Base-by-base conservation (phyloP, 2,888 invertebrate genomes). In the Scaptomyza parva region DNA sequence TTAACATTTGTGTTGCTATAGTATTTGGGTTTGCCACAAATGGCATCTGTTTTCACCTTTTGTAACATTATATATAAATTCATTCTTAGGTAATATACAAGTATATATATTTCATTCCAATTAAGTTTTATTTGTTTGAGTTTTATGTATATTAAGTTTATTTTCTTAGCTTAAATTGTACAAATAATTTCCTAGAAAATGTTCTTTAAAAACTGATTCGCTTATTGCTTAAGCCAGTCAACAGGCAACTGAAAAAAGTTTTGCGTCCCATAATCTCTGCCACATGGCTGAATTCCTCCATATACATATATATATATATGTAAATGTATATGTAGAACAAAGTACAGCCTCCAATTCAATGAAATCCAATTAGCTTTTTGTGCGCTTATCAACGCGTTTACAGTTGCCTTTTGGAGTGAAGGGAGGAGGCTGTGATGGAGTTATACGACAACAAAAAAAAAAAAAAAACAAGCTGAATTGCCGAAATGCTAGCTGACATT, bases 361-460 rank as follows among this genome's bases (percentile, higher is more conserved):
- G 68, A 63, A 87, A 87, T 86, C 76, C 80, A 85, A 87, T 85
- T 86, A 87, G 74, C 76, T 75, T 85, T 68, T 60, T 54, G 61
- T 44, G 69, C 58, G 71, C 71, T 82, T 85, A 83, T 78, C 86
- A 87, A 80, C 77, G 73, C 83, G 66, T 61, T 70, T 70, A 59
- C 78, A 76, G 65, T 70, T 28, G 45, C 55, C 44, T 3, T 2
- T 22, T 17, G 18, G 2, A 17, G 35, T 20, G 9, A 7, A 17
- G n/a, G n/a, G 6, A 3, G 8, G n/a, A 47, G 17, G 11, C 7
- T 9, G 40, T n/a, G n/a, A n/a, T n/a, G n/a, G n/a, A n/a, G n/a
- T n/a, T n/a, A n/a, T n/a, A n/a, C n/a, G n/a, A n/a, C 64, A 76
- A 77, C 66, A 66, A n/a, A n/a, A n/a, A n/a, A n/a, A n/a, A n/a